Conservation (phyloP, 1,140 invertebrate genomes). For the Contarinia nasturtii region DNA sequence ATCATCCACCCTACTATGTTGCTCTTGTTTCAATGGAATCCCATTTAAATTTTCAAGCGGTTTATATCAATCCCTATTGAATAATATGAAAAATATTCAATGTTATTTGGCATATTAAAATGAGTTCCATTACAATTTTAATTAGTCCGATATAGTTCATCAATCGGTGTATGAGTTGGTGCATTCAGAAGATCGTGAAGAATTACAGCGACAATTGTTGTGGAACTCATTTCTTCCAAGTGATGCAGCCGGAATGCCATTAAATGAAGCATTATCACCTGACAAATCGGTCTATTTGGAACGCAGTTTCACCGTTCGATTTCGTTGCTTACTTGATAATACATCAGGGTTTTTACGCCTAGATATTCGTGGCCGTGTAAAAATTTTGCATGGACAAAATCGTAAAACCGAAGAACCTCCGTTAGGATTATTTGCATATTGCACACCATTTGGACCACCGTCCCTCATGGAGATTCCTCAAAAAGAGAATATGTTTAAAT, state of each 20-base stretch:
- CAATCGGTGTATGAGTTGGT: constrained; percentile 97
- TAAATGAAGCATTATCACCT: constrained; percentile 65
- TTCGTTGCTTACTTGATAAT: constrained; percentile 95
- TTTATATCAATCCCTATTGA: no score
- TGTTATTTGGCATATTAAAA: background rate
- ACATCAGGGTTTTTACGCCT: constrained; percentile 96
- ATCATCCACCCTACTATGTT: no score
- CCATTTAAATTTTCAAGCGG: no score
- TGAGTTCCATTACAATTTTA: constrained; percentile 1
- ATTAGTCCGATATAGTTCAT: constrained; percentile 94
- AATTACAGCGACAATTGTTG: constrained; percentile 85
- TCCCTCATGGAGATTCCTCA: constrained; percentile 69
- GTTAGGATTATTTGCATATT: constrained; percentile 86
- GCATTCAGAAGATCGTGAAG: constrained; percentile 95
- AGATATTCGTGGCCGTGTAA: constrained; percentile 91
- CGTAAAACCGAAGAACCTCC: constrained; percentile 84
- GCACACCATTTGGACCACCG: constrained; percentile 93
- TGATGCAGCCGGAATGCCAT: constrained; percentile 53
- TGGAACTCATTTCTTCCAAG: constrained; percentile 89
- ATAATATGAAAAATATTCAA: no score
- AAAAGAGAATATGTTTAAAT: constrained; percentile 97
- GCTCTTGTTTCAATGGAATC: no score
- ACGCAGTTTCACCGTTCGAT: constrained; percentile 91
- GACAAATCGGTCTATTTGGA: constrained; percentile 76
- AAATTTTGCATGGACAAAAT: constrained; percentile 90